These are phyloP conservation scores for Eucriotettix oculatus DNA, from an alignment of 2,888 invertebrate species.

Conservation along the genomic window DNA sequence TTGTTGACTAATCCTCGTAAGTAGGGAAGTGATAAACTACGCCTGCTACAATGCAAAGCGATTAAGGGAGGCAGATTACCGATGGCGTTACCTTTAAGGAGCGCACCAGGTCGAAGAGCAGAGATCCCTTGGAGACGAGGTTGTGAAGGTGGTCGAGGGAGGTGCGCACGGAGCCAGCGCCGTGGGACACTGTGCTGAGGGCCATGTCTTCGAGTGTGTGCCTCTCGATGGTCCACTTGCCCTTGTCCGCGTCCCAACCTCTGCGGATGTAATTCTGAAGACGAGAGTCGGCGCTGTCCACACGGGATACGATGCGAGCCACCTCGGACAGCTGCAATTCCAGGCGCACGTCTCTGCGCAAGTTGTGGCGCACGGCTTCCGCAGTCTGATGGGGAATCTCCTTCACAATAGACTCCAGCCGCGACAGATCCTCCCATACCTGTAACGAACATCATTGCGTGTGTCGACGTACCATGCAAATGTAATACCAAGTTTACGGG, in stretches of 20 bases:
- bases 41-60: too few species aligned
- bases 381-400: conserved; percentile 15
- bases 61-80: background rate
- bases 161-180: conserved; percentile 43
- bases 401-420: conserved; percentile 19
- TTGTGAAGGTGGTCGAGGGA: conserved; percentile 48
- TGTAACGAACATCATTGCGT: conserved; percentile 35
- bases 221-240: conserved; percentile 8
- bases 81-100: conserved; percentile 17
- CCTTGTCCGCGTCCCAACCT: conserved; percentile 5
- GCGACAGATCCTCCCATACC: conserved; percentile 24
- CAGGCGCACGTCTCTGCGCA: conserved; percentile 34
- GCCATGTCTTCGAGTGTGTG: conserved; percentile 56
- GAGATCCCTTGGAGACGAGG: conserved; percentile 24
- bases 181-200: conserved; percentile 48
- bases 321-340: conserved; percentile 45
- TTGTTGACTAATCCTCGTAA: too few species aligned
- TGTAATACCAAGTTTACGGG: too few species aligned
- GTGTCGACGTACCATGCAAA: too few species aligned
- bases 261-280: conserved; percentile 5
- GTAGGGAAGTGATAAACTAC: too few species aligned
- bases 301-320: conserved; percentile 37
- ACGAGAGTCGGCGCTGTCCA: conserved; percentile 34
- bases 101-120: conserved; percentile 23
- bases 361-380: conserved; percentile 17